Evolutionary conservation across 2,888 invertebrate genomes (phyloP).

Genomic region (Frankliniella intonsa): DNA sequence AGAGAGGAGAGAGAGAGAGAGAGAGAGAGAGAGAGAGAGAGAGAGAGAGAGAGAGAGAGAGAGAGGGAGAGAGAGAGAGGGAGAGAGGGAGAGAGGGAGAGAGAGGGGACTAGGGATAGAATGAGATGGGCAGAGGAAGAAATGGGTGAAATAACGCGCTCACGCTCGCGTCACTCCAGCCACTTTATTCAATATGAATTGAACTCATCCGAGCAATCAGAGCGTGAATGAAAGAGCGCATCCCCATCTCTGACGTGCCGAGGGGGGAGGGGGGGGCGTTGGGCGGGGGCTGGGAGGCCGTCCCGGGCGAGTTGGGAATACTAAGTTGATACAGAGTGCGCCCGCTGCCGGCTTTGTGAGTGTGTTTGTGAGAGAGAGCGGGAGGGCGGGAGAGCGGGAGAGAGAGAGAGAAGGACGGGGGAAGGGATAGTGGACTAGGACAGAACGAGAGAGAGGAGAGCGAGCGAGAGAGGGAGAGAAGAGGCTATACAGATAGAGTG

Average conservation of each 20-base stretch:
- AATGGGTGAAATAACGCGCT: not conserved
- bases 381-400: not conserved
- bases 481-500: not conserved
- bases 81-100: not conserved
- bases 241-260: not conserved
- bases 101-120: not conserved
- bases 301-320: slow-evolving; percentile 2
- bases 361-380: not conserved
- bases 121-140: not conserved
- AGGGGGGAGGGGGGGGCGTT: not conserved
- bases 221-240: slow-evolving; percentile 22
- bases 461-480: not conserved
- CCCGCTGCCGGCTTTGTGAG: not conserved
- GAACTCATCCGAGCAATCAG: slow-evolving; percentile 26
- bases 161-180: not conserved
- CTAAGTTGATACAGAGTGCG: slow-evolving; percentile 6
- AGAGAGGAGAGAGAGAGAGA: not conserved
- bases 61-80: not conserved
- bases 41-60: not conserved
- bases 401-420: not conserved
- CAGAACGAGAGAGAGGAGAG: not conserved
- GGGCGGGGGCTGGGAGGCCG: not conserved
- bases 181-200: slow-evolving; percentile 23
- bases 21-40: not conserved
- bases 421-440: not conserved